Base-by-base conservation (phyloP, 2,888 invertebrate species). In the Saturnia pavonia region DNA sequence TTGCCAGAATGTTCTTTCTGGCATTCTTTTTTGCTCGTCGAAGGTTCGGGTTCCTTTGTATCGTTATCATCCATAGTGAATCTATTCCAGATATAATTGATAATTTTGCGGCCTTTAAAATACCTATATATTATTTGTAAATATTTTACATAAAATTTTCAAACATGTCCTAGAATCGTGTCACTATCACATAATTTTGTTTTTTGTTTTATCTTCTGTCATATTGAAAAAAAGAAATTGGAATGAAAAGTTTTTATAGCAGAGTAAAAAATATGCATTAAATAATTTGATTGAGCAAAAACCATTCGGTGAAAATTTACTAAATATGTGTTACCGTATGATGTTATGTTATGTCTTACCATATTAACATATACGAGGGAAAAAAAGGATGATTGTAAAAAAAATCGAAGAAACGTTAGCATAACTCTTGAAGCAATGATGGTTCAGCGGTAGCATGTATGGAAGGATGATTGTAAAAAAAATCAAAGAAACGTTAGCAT, bases 31-130 rank as follows among this genome's bases (percentile, higher is more conserved):
- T 84, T 85, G 78, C 86, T 86, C 48, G 86, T 81, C 34, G 84
- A 81, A 25, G 88, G 78, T 14, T 80, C 68, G 60, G 57, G 72
- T 34, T 81, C 83, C 43, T 85, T 85, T 69, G 72, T 74, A 42
- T 80, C 77, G 25, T 86, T 83, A 66, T 86, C 84, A 66, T 84
- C 85, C 89, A 90, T 89, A 69, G 73, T 78, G 71, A 82, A 72
- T 78, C 77, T 83, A 69, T 83, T 86, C 78, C 80, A 77, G 69
- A 83, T 74, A 71, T 80, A 82, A 86, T 82, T 81, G 71, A 83
- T 79, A 87, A 88, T 87, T 88, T 90, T 86, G 83, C 77, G 40
- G 48, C 40, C 22, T 42, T 66, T 25, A 67, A 68, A 63, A 63
- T 34, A 6, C 6, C 34, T 34, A 40, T 51, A 42, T 25, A 34